Percentiles rank a stretch among this genome's conserved stretches.
These are phyloP conservation scores for Blera fallax DNA, from an alignment of 2,888 invertebrate genomes.

Conservation along the genomic window DNA sequence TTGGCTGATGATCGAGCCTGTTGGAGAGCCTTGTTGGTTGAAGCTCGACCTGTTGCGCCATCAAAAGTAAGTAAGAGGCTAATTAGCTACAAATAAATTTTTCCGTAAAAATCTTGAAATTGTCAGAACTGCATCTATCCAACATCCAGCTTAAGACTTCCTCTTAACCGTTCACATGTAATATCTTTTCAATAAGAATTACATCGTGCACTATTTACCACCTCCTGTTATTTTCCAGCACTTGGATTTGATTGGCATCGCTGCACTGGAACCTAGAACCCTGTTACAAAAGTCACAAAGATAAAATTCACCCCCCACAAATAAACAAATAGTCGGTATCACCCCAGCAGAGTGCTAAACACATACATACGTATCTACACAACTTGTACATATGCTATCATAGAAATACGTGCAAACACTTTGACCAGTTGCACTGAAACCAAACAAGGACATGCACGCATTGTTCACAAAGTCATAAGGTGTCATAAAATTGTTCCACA, in stretches of 20 bases:
- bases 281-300: background rate
- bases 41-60: too few species aligned
- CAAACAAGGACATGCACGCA: conserved; percentile 3
- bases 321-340: background rate
- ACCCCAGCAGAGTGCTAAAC: background rate
- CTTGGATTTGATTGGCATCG: conserved; percentile 6
- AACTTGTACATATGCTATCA: background rate
- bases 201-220: too few species aligned
- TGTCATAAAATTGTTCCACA: conserved; percentile 24
- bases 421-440: background rate
- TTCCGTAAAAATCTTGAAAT: too few species aligned
- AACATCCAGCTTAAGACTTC: too few species aligned
- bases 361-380: background rate
- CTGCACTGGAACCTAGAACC: background rate
- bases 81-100: too few species aligned
- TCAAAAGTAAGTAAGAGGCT: too few species aligned
- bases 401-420: background rate
- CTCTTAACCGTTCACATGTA: too few species aligned
- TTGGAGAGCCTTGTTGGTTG: too few species aligned
- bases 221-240: background rate
- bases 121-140: too few species aligned
- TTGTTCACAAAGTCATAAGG: conserved; percentile 9
- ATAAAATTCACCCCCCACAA: background rate
- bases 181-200: too few species aligned
- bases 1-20: too few species aligned